phyloP scores from a whole-genome alignment of 1,140 invertebrate species.

The Brachionus koreanus region DNA sequence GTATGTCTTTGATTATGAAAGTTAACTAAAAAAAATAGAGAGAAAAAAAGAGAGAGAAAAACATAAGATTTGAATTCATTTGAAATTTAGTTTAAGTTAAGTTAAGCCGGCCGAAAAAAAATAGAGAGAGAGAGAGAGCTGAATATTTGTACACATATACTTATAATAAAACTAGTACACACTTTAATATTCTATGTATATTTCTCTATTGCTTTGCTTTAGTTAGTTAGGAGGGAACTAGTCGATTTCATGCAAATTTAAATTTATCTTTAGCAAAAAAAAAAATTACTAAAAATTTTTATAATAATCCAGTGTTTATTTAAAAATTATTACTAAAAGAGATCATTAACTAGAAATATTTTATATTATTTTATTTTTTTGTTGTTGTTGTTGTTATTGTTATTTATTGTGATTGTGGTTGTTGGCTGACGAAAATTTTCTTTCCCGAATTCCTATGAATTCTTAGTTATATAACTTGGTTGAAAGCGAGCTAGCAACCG shows the following conservation, averaged over 20 bases:
- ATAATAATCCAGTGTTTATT: constrained; percentile 19
- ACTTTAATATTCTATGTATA: background rate
- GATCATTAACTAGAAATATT: constrained; percentile 30
- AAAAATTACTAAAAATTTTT: background rate
- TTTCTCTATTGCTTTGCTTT: background rate
- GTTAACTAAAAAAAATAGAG: background rate
- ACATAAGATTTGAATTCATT: constrained; percentile 15
- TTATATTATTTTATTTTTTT: background rate
- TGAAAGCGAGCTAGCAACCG: background rate
- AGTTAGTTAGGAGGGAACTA: background rate
- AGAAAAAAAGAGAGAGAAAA: background rate
- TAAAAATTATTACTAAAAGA: background rate
- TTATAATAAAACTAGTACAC: background rate
- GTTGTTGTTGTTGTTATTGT: background rate
- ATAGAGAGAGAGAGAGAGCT: background rate
- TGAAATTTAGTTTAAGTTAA: background rate
- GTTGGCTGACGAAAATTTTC: background rate
- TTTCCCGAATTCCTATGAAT: background rate
- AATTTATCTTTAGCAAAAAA: background rate
- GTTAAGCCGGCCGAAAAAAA: background rate
- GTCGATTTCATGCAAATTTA: background rate
- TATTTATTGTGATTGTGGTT: background rate
- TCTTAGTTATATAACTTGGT: background rate
- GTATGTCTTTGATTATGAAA: constrained; percentile 30
- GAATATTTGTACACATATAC: constrained; percentile 5